Evolutionary conservation across 37 sponge, comb jelly and placozoan genomes (phyloP), one percentile per base, ranked within the genome.

Genomic region (Oscarella lobularis): DNA sequence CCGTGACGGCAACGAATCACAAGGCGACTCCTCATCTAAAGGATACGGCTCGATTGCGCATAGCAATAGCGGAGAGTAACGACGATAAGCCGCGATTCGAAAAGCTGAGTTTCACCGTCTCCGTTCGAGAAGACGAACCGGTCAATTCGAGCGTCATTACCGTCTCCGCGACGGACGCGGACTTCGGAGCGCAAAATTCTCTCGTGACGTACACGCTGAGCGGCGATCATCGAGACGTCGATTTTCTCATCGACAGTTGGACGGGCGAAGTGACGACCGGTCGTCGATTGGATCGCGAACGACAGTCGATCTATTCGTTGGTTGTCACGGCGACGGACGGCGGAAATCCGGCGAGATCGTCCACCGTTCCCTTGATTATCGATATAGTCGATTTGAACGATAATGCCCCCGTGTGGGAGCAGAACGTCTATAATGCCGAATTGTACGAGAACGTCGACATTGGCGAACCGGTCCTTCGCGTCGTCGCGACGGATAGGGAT

Each of bases 181-280:
- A 68, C 65, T 66, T 80, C 0, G 81, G 81, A 36, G n/a, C n/a
- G n/a, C 41, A 60, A 54, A 90, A 84, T 67, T 77, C 75, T 0
- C 80, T 80, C 20, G 77, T 89, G 6, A 73, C 79, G n/a, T 93
- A 86, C 79, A 14, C 29, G 5, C 71, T 68, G 71, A 68, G 6
- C 31, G 71, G 31, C 33, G 71, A 68, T 68, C 33, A 34, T 68
- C 35, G 33, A 5, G 6, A 68, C 33, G 4, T 29, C 6, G 33
- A 32, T 5, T 68, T 68, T 14, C 31, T 4, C 35, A 20, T 68
- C 71, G 71, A 68, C 33, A 30, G 31, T 35, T 29, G 31, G 71
- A 34, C 71, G 6, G 71, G 71, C 6, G 29, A 68, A 20, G 31
- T 68, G 6, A 29, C 33, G 6, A 5, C 6, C 4, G 71, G 29